Evolutionary conservation across 1,140 invertebrate species (phyloP).

Genomic region (Chironomus striatipennis): DNA sequence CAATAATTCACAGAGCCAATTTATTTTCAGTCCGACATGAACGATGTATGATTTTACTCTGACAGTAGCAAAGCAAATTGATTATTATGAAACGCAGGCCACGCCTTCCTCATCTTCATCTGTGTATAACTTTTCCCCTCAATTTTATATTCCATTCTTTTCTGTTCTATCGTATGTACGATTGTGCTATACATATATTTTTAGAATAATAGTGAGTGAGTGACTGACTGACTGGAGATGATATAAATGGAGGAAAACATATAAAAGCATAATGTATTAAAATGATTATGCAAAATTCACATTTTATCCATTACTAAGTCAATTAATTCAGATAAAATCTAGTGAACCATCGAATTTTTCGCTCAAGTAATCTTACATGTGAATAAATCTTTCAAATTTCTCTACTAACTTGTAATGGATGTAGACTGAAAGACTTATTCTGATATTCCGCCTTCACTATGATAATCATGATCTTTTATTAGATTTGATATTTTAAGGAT

Average conservation of each 20-base stretch:
- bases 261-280: slow-evolving; percentile 14
- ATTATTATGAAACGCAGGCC: background rate
- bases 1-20: background rate
- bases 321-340: background rate
- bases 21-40: slow-evolving; percentile 5
- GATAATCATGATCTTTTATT: too few relatives aligned
- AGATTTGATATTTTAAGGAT: too few relatives aligned
- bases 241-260: background rate
- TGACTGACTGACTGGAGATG: background rate
- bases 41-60: background rate
- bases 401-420: too few relatives aligned
- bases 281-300: background rate
- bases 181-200: background rate
- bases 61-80: background rate
- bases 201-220: background rate
- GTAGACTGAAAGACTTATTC: too few relatives aligned
- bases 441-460: too few relatives aligned
- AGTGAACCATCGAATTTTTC: too few relatives aligned
- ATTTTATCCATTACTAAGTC: slow-evolving; percentile 13
- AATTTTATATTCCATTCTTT: too few relatives aligned
- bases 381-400: too few relatives aligned
- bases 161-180: too few relatives aligned
- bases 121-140: background rate
- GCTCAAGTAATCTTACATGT: too few relatives aligned
- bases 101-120: background rate